Percentiles rank a stretch among this genome's conserved stretches.
Conservation (phyloP, 2,888 invertebrate species). For the Artemia sp. region DNA sequence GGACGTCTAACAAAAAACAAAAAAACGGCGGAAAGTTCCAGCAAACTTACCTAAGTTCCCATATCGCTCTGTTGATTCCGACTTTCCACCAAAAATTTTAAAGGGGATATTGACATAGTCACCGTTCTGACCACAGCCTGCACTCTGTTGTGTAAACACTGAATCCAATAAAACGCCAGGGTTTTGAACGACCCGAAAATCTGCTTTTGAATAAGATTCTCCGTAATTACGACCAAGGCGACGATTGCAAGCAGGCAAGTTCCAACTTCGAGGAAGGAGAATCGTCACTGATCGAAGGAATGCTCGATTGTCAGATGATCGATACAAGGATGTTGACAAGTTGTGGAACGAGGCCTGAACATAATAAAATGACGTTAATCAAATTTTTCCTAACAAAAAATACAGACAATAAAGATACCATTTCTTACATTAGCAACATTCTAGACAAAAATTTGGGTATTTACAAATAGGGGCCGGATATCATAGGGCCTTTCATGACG, state of each 20-base stretch:
- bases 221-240: constrained; percentile 35
- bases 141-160: constrained; percentile 45
- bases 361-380: constrained; percentile 23
- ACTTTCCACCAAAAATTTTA: constrained; percentile 26
- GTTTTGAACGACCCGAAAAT: constrained; percentile 37
- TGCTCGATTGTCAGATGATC: constrained; percentile 41
- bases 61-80: constrained; percentile 26
- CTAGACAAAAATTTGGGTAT: too few relatives aligned
- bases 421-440: too few relatives aligned
- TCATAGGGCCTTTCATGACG: too few relatives aligned
- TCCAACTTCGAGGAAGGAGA: constrained; percentile 43
- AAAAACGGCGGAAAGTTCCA: too few relatives aligned
- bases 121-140: constrained; percentile 42
- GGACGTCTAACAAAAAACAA: too few relatives aligned
- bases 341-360: constrained; percentile 39
- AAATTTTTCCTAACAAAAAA: background rate
- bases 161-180: constrained; percentile 38
- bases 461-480: too few relatives aligned
- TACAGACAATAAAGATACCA: too few relatives aligned
- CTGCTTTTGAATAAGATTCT: constrained; percentile 34
- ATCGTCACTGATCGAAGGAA: constrained; percentile 42
- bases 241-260: constrained; percentile 34
- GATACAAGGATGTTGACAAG: constrained; percentile 41
- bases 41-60: constrained; percentile 27
- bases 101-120: constrained; percentile 40